phyloP scores from a whole-genome alignment of 2,113 vertebrate species.

The Erpornis zantholeuca region DNA sequence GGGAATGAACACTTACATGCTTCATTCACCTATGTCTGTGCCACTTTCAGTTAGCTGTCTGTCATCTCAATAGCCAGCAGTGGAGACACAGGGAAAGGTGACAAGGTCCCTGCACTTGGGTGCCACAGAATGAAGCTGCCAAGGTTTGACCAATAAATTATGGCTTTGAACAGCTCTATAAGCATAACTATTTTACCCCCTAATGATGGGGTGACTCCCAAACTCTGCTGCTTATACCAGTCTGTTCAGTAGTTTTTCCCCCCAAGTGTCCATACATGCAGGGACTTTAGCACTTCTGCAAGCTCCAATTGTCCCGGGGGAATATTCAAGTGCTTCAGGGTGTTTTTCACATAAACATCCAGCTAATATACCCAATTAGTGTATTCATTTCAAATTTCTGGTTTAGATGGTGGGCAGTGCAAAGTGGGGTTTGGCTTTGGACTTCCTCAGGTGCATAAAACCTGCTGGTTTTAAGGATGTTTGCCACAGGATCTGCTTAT shows the following conservation, averaged over 20 bases:
- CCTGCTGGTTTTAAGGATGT: not conserved
- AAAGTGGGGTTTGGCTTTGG: not conserved
- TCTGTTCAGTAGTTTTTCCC: not conserved
- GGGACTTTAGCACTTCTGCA: not conserved
- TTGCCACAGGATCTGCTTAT: not conserved
- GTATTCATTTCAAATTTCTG: not conserved
- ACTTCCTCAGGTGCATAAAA: not conserved
- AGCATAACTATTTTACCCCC: not conserved
- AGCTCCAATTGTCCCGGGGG: not conserved
- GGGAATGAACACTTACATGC: not conserved
- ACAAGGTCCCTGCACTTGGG: not conserved
- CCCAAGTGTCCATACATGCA: not conserved
- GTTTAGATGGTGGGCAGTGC: not conserved
- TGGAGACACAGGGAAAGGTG: not conserved
- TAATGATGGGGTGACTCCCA: not conserved
- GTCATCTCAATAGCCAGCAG: not conserved
- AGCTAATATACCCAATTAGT: not conserved
- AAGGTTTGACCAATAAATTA: not conserved
- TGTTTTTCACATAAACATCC: not conserved
- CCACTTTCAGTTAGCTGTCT: accelerated
- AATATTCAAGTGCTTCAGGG: not conserved
- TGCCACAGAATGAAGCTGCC: not conserved
- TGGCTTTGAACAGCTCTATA: not conserved
- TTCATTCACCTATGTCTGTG: not conserved
- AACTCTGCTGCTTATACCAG: not conserved